Conservation (phyloP, 2,113 vertebrate species). For the Osmerus eperlanus region DNA sequence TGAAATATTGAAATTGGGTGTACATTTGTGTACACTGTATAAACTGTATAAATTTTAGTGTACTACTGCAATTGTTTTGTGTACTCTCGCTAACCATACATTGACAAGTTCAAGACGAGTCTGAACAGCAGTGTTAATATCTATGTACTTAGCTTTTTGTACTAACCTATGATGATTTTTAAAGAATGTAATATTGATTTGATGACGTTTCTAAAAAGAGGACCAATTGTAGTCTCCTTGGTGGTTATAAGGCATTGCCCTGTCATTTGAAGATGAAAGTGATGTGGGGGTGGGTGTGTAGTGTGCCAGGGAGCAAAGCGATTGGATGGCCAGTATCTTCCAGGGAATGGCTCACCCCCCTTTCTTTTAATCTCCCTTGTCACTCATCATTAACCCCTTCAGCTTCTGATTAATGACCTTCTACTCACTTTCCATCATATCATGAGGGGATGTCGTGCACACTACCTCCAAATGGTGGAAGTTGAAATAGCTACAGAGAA, state of each 20-base stretch:
- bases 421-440: slow-evolving; percentile 21
- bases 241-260: slow-evolving; percentile 40
- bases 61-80: no score
- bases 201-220: slow-evolving; percentile 43
- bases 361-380: slow-evolving; percentile 45
- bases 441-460: not conserved
- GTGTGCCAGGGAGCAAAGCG: slow-evolving; percentile 33
- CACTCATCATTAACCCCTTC: slow-evolving; percentile 54
- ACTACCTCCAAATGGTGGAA: no score
- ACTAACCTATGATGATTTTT: not conserved
- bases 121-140: no score
- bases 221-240: slow-evolving; percentile 23
- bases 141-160: no score
- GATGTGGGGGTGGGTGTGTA: slow-evolving; percentile 3
- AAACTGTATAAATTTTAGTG: no score
- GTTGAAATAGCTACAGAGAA: no score
- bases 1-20: not conserved
- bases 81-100: no score
- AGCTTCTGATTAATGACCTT: slow-evolving; percentile 35
- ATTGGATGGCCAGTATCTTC: slow-evolving; percentile 24
- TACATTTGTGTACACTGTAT: not conserved
- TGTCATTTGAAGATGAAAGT: slow-evolving; percentile 27
- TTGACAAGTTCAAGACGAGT: no score
- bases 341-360: not conserved
- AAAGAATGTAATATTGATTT: slow-evolving; percentile 10